These are phyloP conservation scores for Campylomormyrus tamandua DNA, from an alignment of 2,113 vertebrate species.

Conservation along the genomic window DNA sequence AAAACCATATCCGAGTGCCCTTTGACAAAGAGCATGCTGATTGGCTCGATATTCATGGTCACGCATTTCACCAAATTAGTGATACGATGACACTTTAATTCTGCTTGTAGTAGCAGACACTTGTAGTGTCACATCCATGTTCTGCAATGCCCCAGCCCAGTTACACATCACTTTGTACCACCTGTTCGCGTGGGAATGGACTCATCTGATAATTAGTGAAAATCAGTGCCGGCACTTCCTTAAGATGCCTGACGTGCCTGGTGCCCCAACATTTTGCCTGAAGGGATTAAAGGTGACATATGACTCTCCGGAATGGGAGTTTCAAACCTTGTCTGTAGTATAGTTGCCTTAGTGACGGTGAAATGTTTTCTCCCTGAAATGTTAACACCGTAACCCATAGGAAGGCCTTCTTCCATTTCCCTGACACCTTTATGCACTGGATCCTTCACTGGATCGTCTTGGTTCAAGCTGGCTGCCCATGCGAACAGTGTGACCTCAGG, in stretches of 20 bases:
- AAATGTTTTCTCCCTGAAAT: background rate
- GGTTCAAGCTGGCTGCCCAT: background rate
- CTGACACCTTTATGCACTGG: background rate
- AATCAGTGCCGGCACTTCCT: background rate
- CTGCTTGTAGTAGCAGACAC: background rate
- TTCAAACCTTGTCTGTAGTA: background rate
- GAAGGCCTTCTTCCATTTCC: background rate
- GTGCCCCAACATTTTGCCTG: background rate
- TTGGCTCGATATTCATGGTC: background rate
- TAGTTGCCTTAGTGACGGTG: background rate
- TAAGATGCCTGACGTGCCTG: background rate
- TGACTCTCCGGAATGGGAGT: background rate
- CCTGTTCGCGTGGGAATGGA: background rate
- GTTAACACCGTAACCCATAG: background rate
- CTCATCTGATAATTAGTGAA: background rate
- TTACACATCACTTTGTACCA: background rate
- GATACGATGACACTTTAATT: background rate
- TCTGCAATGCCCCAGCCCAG: background rate
- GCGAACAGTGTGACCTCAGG: background rate
- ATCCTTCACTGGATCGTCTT: background rate
- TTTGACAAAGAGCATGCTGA: background rate
- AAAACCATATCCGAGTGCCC: background rate
- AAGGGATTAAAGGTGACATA: background rate
- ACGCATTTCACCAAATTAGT: background rate
- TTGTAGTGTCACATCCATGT: background rate